Evolutionary conservation across 2,113 vertebrate species (phyloP), one percentile per base, ranked within the genome.

Genomic region (Panthera tigris): DNA sequence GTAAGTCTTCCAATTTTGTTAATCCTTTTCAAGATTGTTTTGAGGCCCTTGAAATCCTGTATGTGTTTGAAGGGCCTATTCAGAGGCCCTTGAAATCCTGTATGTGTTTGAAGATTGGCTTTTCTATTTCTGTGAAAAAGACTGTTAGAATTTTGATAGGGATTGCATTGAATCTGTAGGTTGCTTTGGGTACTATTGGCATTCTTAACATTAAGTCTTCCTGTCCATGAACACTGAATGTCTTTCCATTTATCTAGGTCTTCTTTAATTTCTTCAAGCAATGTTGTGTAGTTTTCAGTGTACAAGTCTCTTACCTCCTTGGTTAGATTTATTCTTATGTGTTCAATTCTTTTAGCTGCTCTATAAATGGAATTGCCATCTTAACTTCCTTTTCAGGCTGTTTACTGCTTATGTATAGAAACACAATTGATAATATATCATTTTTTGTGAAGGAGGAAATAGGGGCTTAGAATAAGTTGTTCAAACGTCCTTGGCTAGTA

Each of bases 181-280:
- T 79, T 10, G 12, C 29, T 87, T 95, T 73, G 4, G 33, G 12
- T 61, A 33, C 15, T 90, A 92, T 18, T 92, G 57, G 78, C 13
- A n/a, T 25, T 25, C 55, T 79, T 84, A 84, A 82, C 65, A 31
- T 55, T 82, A 73, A 93, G 33, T 90, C n/a, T 94, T 89, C 48
- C 71, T 79, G 36, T 57, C 9, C 50, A 61, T 68, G 82, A 82
- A 39, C 48, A 69, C n/a, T 86, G 50, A 73, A 48, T 87, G 6
- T 66, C 57, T 93, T 95, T 91, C 0, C 5, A 83, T 82, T 84
- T 86, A 93, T 88, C 91, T 80, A 91, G n/a, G 13, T 65, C 29
- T 87, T 83, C 63, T 92, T 93, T 68, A 83, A 91, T 74, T 93
- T 76, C 90, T 84, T 84, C 69, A 57, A 97, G 68, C 68, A 89